phyloP scores from a whole-genome alignment of 2,113 vertebrate species.

The Myrmecophaga tridactyla region DNA sequence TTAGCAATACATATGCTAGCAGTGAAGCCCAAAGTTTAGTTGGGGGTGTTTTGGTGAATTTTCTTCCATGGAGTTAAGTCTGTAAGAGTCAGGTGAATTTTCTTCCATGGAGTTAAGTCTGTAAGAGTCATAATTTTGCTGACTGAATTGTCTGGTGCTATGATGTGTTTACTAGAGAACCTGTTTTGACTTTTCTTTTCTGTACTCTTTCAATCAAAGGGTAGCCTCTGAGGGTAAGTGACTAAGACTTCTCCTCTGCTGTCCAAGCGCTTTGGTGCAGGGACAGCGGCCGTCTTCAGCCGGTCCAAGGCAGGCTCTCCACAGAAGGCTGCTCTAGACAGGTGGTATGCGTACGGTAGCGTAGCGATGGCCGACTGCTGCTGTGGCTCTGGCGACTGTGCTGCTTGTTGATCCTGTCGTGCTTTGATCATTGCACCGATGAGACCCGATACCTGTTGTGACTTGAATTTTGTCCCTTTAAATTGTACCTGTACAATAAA shows the following conservation, averaged over 20 bases:
- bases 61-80: conserved; percentile 56
- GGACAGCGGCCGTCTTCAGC: conserved; percentile 90
- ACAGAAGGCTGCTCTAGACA: conserved; percentile 90
- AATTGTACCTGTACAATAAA: conserved; percentile 67
- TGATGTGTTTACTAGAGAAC: conserved; percentile 85
- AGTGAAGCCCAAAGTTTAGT: not conserved
- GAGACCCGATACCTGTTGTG: conserved; percentile 70
- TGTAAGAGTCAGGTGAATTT: conserved; percentile 68
- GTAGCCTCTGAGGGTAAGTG: conserved; percentile 93
- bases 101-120: conserved; percentile 59
- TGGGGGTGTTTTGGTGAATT: not conserved
- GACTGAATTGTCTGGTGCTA: conserved; percentile 89
- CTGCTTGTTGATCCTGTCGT: conserved; percentile 76
- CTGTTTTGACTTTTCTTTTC: conserved; percentile 91
- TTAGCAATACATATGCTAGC: not conserved
- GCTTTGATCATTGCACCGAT: conserved; percentile 78
- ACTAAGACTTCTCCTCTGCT: conserved; percentile 93
- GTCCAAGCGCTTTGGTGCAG: conserved; percentile 90
- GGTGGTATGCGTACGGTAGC: conserved; percentile 87
- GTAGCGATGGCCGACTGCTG: conserved; percentile 85
- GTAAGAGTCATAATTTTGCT: conserved; percentile 84
- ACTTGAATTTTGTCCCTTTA: conserved; percentile 59
- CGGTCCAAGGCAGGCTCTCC: conserved; percentile 89
- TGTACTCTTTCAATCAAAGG: conserved; percentile 93
- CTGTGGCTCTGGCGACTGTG: conserved; percentile 79